These are phyloP conservation scores for Scytalopus superciliaris DNA, from an alignment of 2,113 vertebrate species.

Conservation along the genomic window DNA sequence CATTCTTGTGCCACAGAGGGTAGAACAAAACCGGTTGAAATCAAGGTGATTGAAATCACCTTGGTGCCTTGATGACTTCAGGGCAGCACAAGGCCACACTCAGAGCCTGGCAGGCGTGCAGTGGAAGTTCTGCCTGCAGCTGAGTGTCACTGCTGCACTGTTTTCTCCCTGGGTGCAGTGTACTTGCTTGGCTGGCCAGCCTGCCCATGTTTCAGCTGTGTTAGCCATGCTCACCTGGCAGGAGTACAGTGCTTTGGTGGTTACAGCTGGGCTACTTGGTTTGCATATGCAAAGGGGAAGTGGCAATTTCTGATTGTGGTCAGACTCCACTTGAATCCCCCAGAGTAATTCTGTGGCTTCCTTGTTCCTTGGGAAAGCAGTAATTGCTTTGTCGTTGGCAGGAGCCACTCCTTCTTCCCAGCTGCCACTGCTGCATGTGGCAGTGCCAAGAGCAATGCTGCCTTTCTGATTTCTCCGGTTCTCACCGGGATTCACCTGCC, in stretches of 20 bases:
- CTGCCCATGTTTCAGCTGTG: rapidly evolving
- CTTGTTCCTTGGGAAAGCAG: slow-evolving; percentile 1
- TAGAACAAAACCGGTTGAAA: neutral
- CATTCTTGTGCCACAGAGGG: rapidly evolving
- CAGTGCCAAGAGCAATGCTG: neutral
- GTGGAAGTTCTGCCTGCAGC: neutral
- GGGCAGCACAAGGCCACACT: neutral
- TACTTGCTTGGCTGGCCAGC: rapidly evolving
- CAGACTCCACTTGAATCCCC: slow-evolving; percentile 18
- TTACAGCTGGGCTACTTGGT: neutral
- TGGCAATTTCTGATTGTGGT: slow-evolving; percentile 24
- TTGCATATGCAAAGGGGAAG: slow-evolving; percentile 17
- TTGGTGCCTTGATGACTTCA: neutral
- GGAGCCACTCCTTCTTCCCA: slow-evolving; percentile 3
- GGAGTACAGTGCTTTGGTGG: neutral
- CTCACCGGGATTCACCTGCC: neutral
- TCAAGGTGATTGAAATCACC: neutral
- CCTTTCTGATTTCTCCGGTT: neutral
- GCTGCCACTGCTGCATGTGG: neutral
- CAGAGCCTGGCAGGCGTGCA: neutral
- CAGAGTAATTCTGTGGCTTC: slow-evolving; percentile 37
- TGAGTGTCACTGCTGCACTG: rapidly evolving
- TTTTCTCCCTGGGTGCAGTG: neutral
- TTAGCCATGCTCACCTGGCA: neutral
- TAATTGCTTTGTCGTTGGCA: neutral